Base-by-base conservation (phyloP, 2,113 vertebrate species). In the Zosterops borbonicus region DNA sequence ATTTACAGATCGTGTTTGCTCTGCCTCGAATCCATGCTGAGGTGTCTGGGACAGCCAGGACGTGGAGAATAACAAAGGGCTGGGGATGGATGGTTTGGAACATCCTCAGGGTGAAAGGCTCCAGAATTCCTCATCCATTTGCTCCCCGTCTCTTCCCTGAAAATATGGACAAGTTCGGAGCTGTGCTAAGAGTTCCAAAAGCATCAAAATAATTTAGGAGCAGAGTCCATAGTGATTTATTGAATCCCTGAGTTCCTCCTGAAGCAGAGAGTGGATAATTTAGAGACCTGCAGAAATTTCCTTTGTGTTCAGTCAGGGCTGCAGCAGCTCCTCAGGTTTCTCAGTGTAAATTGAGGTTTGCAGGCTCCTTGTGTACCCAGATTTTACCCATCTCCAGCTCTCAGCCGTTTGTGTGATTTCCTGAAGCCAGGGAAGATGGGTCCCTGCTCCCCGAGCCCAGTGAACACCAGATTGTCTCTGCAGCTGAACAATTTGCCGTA, bases 401-500 rank as follows among this genome's bases (percentile, higher is more conserved):
- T 81, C 31, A 82, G 79, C 41, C 47, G 24, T 44, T 33, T 83
- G 35, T 73, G 92, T 80, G 50, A 70, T 94, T 80, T 90, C 79
- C 95, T 88, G 62, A 37, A 67, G 68, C 29, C 35, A 5, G 50
- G 31, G 63, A 75, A 44, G 63, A 67, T 41, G 47, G 35, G 46
- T 85, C 53, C 79, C 89, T 33, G 44, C 76, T 77, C 46, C 47
- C 16, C 27, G 37, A 64, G 83, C 60, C 39, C 39, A 13, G 6
- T 1, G 67, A 88, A 86, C 93, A 46, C 35, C 37, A 91, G n/a
- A 71, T 68, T 76, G 53, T 63, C 88, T 82, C 11, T 78, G 2
- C 2, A 82, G 85, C 37, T 37, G 80, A 92, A 88, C 86, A 94
- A 75, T 76, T 93, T 89, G 60, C 94, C 42, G 82, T 37, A 94